These are phyloP conservation scores for Setophaga coronata DNA, from an alignment of 2,113 vertebrate genomes.

Conservation along the genomic window DNA sequence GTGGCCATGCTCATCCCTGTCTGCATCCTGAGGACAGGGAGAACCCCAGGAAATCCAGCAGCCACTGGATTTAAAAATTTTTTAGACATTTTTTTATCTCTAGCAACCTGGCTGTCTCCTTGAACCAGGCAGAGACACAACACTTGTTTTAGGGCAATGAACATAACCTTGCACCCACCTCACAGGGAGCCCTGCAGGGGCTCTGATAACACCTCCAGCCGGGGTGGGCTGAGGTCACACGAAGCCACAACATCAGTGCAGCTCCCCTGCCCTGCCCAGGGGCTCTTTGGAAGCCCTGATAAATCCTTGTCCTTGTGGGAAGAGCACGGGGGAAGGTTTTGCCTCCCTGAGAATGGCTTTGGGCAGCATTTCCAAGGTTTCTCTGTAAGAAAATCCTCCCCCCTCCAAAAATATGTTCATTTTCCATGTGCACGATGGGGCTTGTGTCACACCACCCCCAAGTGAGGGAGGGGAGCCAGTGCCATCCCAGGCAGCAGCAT, in stretches of 20 bases:
- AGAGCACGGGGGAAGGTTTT: neutral
- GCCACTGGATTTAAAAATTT: no score
- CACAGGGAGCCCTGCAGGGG: rapidly evolving
- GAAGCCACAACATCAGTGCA: neutral
- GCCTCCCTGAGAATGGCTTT: rapidly evolving
- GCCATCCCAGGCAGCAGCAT: neutral
- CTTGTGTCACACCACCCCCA: rapidly evolving
- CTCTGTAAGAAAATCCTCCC: neutral
- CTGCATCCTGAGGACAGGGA: neutral
- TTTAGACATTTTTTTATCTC: neutral
- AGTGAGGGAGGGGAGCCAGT: rapidly evolving
- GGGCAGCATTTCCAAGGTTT: neutral
- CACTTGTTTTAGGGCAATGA: neutral
- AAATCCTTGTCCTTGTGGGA: neutral
- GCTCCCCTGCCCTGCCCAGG: neutral
- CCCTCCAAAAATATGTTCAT: neutral
- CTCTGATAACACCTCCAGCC: neutral
- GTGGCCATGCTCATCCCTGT: neutral
- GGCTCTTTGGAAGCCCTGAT: neutral
- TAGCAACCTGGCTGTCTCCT: neutral
- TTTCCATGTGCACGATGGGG: rapidly evolving
- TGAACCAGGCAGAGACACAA: neutral
- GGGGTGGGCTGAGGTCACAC: neutral
- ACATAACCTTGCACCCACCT: rapidly evolving
- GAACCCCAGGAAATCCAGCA: neutral